Conservation (phyloP, 2,113 vertebrate species). For the Danionella cerebrum region DNA sequence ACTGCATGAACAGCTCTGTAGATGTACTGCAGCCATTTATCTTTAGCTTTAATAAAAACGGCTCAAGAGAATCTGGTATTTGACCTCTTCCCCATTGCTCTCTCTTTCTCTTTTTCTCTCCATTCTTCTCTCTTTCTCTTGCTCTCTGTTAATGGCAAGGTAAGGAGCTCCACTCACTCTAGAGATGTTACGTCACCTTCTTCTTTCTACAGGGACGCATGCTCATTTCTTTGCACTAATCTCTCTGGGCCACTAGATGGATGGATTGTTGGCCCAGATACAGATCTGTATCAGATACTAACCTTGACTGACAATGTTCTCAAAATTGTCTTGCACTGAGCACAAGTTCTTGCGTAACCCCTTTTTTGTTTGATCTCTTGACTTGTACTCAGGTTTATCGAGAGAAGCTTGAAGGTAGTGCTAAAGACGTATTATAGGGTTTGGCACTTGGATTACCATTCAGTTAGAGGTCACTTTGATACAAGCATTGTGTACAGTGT, state of each 20-base stretch:
- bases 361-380: too few species aligned
- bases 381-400: too few species aligned
- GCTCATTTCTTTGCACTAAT: background rate
- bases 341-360: background rate
- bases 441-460: too few species aligned
- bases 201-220: conserved; percentile 13
- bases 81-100: conserved; percentile 39
- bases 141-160: conserved; percentile 71
- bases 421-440: too few species aligned
- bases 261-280: background rate
- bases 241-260: conserved; percentile 2
- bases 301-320: background rate
- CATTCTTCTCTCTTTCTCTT: conserved; percentile 45
- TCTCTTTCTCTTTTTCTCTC: conserved; percentile 47
- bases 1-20: background rate
- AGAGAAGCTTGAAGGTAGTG: too few species aligned
- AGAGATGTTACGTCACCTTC: conserved; percentile 19
- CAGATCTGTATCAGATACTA: conserved; percentile 4
- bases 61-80: background rate
- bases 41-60: background rate
- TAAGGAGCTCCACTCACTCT: conserved; percentile 56
- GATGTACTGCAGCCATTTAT: background rate
- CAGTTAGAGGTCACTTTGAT: too few species aligned
- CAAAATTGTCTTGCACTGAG: background rate
- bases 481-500: too few species aligned